phyloP scores from a whole-genome alignment of 1,140 invertebrate genomes.

The Lanistes nyassanus region DNA sequence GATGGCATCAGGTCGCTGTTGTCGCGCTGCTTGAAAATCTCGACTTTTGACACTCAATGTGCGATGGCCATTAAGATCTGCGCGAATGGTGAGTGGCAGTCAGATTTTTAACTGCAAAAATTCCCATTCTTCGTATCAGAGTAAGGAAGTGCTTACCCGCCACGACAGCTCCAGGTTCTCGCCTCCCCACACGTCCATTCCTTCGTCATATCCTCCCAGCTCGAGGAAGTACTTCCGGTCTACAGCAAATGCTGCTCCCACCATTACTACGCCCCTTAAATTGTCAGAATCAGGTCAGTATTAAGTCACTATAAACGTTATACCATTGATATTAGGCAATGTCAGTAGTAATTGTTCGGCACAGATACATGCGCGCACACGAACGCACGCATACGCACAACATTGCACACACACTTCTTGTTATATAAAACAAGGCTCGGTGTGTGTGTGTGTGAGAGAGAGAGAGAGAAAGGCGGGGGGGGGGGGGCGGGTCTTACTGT shows the following conservation, averaged over 20 bases:
- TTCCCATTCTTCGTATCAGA: no score
- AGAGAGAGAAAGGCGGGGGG: not conserved
- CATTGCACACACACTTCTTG: not conserved
- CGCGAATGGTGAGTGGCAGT: no score
- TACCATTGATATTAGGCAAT: not conserved
- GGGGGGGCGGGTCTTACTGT: conserved; percentile 23
- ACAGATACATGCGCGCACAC: not conserved
- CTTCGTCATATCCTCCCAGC: conserved; percentile 74
- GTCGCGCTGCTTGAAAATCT: no score
- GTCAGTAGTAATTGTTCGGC: not conserved
- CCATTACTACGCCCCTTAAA: conserved; percentile 79
- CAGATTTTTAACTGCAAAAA: no score
- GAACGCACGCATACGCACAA: not conserved
- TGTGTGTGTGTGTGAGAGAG: not conserved
- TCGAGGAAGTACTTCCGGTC: conserved; percentile 88
- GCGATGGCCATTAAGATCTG: no score
- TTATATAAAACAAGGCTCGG: not conserved
- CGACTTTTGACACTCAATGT: no score
- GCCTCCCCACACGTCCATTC: conserved; percentile 86
- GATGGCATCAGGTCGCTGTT: no score
- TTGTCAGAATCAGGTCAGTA: not conserved
- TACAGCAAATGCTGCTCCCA: conserved; percentile 95
- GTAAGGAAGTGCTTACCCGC: conserved; percentile 49
- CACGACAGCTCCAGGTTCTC: conserved; percentile 89
- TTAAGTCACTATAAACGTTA: not conserved